A percentile compares a stretch with the other conserved stretches of the same genome.
These are phyloP conservation scores for Drosophila cracens DNA, from an alignment of 2,888 invertebrate genomes.

Conservation along the genomic window DNA sequence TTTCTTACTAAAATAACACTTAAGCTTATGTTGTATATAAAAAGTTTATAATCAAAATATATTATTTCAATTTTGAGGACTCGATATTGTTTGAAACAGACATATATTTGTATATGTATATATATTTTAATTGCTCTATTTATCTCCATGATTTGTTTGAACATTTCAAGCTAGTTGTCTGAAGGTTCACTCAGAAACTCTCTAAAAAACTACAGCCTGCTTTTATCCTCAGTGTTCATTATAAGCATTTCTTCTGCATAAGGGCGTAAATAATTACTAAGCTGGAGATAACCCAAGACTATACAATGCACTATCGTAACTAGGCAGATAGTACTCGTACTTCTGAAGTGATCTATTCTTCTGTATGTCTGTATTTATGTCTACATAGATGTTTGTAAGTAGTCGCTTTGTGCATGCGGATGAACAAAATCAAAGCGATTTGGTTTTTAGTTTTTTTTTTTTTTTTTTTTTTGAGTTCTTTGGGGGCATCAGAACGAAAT, in stretches of 20 bases:
- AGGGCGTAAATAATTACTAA: conserved; percentile 22
- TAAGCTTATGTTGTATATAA: background rate
- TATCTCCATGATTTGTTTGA: background rate
- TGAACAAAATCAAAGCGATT: conserved; percentile 25
- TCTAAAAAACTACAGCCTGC: too few relatives aligned
- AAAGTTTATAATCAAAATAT: background rate
- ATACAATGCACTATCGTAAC: conserved; percentile 34
- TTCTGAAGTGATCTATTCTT: background rate
- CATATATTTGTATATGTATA: background rate
- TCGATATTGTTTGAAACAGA: background rate
- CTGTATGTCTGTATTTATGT: conserved; percentile 3
- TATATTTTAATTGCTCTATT: background rate
- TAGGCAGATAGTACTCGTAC: background rate
- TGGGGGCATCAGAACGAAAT: conserved; percentile 24
- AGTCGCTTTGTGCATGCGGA: background rate
- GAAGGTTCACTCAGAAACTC: background rate
- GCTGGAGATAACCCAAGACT: conserved; percentile 42
- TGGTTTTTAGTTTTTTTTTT: conserved; percentile 3
- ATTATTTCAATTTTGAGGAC: background rate
- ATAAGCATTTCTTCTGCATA: background rate
- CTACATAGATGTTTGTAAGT: conserved; percentile 13
- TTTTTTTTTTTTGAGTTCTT: conserved; percentile 21
- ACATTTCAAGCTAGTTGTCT: background rate
- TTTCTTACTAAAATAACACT: background rate
- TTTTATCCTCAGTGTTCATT: background rate